Base-by-base conservation (phyloP, 2,888 invertebrate genomes). In the Lasioglossum oenotherae region DNA sequence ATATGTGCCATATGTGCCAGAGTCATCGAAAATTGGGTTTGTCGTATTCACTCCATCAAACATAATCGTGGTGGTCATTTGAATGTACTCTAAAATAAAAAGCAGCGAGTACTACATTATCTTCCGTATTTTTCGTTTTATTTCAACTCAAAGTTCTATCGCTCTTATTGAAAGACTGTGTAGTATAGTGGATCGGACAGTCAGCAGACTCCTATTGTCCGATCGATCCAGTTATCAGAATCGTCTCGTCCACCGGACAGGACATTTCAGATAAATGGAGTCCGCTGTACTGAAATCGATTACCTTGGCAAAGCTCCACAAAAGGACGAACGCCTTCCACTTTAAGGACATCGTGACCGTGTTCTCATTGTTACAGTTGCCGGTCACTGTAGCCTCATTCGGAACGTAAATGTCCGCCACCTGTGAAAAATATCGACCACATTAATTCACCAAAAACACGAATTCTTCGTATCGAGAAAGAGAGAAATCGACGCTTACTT, bases 301-400 rank as follows among this genome's bases (percentile, higher is more conserved):
- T 95, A 98, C 98, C 97, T 98, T 98, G 83, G 97, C 97, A 93
- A 98, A 98, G 88, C 96, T 96, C 96, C 97, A 97, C 79, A 97
- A 96, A 69, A 98, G 95, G 0, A 96, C 96, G 93, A 98, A 98
- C 71, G 97, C 97, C 84, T 97, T 97, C 96, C 98, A 98, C 12
- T 97, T 96, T 78, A 98, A 96, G 74, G 96, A 96, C 93, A 98
- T 96, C 5, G 96, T 96, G 64, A 97, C 97, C 38, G 96, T 96
- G 90, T 98, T 98, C 57, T 97, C 97, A 87, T 97, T 96, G 83
- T 97, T 97, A 94, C 98, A 98, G 87, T 97, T 96, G 0, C 98
- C 98, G 1, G 96, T 96, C 0, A 98, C 96, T 75, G 96, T 96
- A 0, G 97, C 97, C 89, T 97, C 96, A 90, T 97, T 97, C 0